phyloP scores from a whole-genome alignment of 2,113 vertebrate genomes.

The Corythornis cristatus region DNA sequence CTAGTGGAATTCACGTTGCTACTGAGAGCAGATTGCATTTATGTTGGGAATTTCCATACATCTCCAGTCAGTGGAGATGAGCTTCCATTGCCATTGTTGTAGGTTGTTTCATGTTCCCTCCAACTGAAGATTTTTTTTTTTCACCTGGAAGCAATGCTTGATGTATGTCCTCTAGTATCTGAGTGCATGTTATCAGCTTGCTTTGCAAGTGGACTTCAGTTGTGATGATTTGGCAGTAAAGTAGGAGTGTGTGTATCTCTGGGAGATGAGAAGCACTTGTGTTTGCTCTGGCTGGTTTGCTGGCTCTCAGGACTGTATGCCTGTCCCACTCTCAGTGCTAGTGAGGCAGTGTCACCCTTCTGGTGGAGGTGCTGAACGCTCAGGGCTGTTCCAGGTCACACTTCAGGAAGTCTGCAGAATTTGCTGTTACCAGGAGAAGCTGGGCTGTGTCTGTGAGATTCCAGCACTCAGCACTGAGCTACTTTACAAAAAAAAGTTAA shows the following conservation, averaged over 20 bases:
- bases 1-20: neutral
- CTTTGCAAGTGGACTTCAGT: neutral
- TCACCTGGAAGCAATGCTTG: neutral
- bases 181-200: neutral
- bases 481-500: neutral
- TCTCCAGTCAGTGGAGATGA: neutral
- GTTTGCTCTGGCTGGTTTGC: neutral
- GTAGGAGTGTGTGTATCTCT: neutral
- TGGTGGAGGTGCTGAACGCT: neutral
- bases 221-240: neutral
- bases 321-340: neutral
- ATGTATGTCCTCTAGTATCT: neutral
- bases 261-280: neutral
- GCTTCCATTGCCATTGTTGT: fast-evolving
- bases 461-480: neutral
- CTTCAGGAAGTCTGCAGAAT: neutral
- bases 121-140: neutral
- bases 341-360: neutral
- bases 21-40: neutral
- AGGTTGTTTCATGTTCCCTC: neutral
- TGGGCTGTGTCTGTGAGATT: neutral
- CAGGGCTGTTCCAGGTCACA: neutral
- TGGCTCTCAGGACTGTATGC: neutral
- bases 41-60: neutral
- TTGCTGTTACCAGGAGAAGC: neutral